phyloP scores from a whole-genome alignment of 2,888 invertebrate species.

The Apamea anceps region DNA sequence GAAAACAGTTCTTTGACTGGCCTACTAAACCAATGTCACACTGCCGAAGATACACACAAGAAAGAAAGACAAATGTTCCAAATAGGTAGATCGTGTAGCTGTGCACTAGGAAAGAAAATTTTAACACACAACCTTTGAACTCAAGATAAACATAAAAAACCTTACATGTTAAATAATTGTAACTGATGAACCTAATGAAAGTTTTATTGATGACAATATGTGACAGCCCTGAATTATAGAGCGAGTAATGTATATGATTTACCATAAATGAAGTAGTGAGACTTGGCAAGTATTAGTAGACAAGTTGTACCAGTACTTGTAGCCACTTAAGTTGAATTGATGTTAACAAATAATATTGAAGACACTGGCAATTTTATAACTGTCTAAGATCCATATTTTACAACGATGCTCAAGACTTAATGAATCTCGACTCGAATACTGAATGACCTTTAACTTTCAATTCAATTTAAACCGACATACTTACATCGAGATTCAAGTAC shows the following conservation, averaged over 20 bases:
- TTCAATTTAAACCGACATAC: neutral
- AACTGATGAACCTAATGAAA: neutral
- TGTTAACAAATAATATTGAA: constrained; percentile 24
- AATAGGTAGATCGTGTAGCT: neutral
- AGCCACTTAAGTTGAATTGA: constrained; percentile 13
- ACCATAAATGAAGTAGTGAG: constrained; percentile 42
- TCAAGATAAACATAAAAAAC: neutral
- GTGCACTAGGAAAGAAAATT: no score
- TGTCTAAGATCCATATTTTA: constrained; percentile 13
- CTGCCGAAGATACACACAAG: neutral
- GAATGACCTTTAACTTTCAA: neutral
- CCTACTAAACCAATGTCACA: neutral
- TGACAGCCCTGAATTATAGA: constrained; percentile 44
- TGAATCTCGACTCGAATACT: neutral
- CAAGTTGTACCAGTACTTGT: constrained; percentile 32
- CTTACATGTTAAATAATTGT: neutral
- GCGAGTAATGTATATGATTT: constrained; percentile 34
- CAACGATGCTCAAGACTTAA: neutral
- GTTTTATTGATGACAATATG: neutral
- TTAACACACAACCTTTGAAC: no score
- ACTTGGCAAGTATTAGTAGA: constrained; percentile 35
- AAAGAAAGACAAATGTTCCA: neutral
- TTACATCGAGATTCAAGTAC: neutral
- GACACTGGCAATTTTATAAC: neutral
- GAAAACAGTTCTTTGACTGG: neutral